Conservation (phyloP, 2,888 invertebrate genomes). For the Protophormia terraenovae region DNA sequence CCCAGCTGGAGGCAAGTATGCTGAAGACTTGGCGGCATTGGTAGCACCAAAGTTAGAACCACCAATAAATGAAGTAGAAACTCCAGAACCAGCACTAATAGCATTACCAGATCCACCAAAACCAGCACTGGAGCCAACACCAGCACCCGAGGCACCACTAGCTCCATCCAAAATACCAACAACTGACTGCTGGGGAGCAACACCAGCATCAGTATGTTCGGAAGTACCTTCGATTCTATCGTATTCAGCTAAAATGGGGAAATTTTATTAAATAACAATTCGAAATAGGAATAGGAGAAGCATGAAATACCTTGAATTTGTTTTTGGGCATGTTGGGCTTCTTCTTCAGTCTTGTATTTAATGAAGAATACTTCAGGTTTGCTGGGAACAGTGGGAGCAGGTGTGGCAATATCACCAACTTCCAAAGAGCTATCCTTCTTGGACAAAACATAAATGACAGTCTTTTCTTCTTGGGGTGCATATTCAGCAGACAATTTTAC, state of each 20-base stretch:
- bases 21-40: constrained; percentile 61
- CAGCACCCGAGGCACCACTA: background rate
- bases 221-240: constrained; percentile 77
- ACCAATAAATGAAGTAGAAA: constrained; percentile 67
- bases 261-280: background rate
- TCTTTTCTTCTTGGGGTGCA: constrained; percentile 80
- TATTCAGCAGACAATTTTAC: constrained; percentile 78
- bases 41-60: constrained; percentile 69
- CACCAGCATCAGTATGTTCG: constrained; percentile 76
- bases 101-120: constrained; percentile 49
- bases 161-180: constrained; percentile 76
- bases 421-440: constrained; percentile 78
- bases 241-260: constrained; percentile 73
- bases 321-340: constrained; percentile 79
- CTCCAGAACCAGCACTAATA: background rate
- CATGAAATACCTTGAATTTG: constrained; percentile 77
- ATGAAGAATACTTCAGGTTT: constrained; percentile 81
- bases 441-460: constrained; percentile 80
- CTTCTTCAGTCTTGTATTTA: constrained; percentile 80
- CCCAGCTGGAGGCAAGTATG: constrained; percentile 59
- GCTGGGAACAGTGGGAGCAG: constrained; percentile 78
- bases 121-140: constrained; percentile 56
- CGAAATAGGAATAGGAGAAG: background rate
- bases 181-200: constrained; percentile 76
- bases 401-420: constrained; percentile 77